These are phyloP conservation scores for Eucriotettix oculatus DNA, from an alignment of 2,888 invertebrate species.

Conservation along the genomic window DNA sequence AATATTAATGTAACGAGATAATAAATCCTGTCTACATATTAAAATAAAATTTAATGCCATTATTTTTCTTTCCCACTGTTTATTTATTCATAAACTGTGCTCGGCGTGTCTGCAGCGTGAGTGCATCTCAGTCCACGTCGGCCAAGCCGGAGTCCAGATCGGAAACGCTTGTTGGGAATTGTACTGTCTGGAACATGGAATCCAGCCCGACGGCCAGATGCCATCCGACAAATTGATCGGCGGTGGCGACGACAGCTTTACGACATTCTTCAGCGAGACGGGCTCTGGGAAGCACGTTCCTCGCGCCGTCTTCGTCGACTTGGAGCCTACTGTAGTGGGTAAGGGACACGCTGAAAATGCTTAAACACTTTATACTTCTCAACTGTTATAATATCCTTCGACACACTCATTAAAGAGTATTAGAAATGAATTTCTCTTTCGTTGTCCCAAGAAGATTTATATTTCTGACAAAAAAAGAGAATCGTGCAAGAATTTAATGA, in stretches of 20 bases:
- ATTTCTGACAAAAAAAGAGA: too few relatives aligned
- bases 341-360: conserved; percentile 13
- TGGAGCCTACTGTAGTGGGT: conserved; percentile 89
- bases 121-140: conserved; percentile 63
- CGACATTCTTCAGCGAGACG: conserved; percentile 88
- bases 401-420: too few relatives aligned
- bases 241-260: conserved; percentile 86
- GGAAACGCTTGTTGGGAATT: conserved; percentile 83
- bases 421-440: neutral
- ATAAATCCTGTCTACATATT: too few relatives aligned
- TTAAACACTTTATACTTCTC: neutral
- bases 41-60: too few relatives aligned
- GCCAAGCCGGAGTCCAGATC: conserved; percentile 76
- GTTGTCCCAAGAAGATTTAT: too few relatives aligned
- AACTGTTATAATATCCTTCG: too few relatives aligned
- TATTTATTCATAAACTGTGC: too few relatives aligned
- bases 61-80: too few relatives aligned
- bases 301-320: conserved; percentile 83
- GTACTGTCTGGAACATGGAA: conserved; percentile 76
- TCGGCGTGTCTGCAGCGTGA: conserved; percentile 38
- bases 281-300: conserved; percentile 93
- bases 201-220: conserved; percentile 88
- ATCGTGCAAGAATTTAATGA: too few relatives aligned
- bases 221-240: conserved; percentile 84
- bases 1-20: too few relatives aligned